A percentile compares a stretch with the other conserved stretches of the same genome.
Evolutionary conservation across 2,113 vertebrate species (phyloP).

Genomic region (Elachura formosa): DNA sequence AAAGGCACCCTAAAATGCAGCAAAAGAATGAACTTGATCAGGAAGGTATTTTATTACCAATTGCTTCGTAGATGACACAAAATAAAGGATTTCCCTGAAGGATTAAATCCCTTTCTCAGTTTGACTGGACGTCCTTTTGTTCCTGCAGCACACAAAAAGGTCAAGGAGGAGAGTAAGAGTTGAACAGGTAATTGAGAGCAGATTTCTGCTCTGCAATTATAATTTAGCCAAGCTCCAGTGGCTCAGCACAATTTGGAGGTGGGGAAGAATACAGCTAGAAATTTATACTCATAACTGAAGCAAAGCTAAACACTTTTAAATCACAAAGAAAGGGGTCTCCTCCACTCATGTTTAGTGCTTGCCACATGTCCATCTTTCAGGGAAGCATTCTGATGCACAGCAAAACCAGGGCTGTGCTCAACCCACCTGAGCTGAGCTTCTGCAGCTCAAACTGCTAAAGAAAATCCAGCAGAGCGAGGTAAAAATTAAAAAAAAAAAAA

Average conservation of each 20-base stretch:
- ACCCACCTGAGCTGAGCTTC: neutral
- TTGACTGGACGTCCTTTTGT: neutral
- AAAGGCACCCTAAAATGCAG: neutral
- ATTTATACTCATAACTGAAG: neutral
- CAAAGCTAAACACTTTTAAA: neutral
- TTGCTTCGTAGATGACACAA: accelerated
- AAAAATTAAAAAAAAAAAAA: neutral
- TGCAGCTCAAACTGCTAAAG: neutral
- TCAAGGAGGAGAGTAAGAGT: neutral
- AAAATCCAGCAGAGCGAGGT: neutral
- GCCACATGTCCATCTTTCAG: neutral
- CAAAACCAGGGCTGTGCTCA: neutral
- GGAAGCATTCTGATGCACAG: too few relatives aligned
- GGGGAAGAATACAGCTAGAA: neutral
- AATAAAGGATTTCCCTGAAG: neutral
- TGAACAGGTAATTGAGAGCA: neutral
- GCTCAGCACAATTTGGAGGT: neutral
- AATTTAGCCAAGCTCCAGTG: neutral
- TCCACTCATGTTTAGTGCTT: accelerated
- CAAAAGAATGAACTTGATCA: neutral
- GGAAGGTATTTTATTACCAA: neutral
- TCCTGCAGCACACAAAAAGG: neutral
- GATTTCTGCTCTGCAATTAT: neutral
- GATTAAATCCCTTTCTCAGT: neutral
- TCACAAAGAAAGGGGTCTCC: accelerated